Evolutionary conservation across 2,113 vertebrate genomes (phyloP), one percentile per base, ranked within the genome.

Genomic region (Lucifuga dentata): DNA sequence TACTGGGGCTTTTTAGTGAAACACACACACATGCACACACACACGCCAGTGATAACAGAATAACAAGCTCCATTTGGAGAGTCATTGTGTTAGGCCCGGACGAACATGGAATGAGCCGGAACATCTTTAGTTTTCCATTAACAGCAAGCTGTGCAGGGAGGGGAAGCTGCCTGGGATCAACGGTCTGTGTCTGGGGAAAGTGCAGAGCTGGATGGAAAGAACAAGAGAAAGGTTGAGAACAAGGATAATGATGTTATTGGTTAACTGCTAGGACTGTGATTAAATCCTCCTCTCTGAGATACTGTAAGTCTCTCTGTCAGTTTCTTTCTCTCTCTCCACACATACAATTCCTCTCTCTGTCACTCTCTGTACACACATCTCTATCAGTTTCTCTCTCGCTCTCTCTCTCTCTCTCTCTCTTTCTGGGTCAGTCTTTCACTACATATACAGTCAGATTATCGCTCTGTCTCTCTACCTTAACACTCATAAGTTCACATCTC

Each of bases 51-150:
- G 59, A 73, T 78, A 78, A 78, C 85, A 73, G 62, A 85, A 81
- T 76, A 85, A 83, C 73, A 66, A 79, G 76, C 68, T 58, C 58
- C 13, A 26, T 78, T 81, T 56, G 62, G 66, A 83, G 65, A 65
- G 62, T 77, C 73, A 80, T 50, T 57, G 74, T 24, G 40, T 58
- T 53, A 53, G 58, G 78, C 84, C 52, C 69, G 69, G 60, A 74
- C 78, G 63, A 70, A 72, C 29, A 20, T 16, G 40, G 80, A 86
- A 81, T 84, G 84, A 85, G 73, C 78, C 62, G 43, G 80, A 86
- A 87, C 86, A 81, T 75, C 84, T 87, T 88, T 69, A 82, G 63
- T 74, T 83, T 90, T 79, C 73, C 81, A 84, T 87, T 86, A 78
- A 72, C 52, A n/a, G 26, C 13, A n/a, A 59, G 40, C 56, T 44